Conservation (phyloP, 2,113 vertebrate species). For the Meles meles region DNA sequence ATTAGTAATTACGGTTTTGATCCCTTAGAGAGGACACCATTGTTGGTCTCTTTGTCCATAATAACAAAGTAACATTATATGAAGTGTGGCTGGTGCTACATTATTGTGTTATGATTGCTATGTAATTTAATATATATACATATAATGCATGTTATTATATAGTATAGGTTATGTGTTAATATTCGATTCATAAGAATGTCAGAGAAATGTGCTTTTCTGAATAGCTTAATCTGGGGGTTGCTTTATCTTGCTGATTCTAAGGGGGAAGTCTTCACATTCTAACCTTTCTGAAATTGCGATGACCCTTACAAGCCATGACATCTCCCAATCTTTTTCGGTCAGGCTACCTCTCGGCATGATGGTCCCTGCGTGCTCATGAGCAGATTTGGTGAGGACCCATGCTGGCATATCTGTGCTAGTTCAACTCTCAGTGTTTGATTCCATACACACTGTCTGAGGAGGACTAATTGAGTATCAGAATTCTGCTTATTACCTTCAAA, state of each 20-base stretch:
- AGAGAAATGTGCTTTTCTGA: neutral
- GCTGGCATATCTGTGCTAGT: neutral
- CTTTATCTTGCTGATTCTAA: neutral
- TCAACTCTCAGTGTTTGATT: neutral
- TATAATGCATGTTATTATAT: neutral
- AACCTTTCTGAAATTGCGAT: neutral
- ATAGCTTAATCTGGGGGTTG: neutral
- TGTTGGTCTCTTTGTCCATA: neutral
- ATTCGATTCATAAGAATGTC: neutral
- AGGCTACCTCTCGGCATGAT: neutral
- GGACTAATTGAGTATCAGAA: neutral
- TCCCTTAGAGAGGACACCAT: neutral
- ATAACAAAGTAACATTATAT: neutral
- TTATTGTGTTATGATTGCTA: neutral
- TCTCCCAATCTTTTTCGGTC: neutral
- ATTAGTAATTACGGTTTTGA: neutral
- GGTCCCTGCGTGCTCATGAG: neutral
- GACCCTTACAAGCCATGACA: neutral
- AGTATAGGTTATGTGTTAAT: neutral
- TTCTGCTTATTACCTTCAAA: neutral
- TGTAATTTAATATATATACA: neutral
- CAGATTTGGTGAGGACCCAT: neutral
- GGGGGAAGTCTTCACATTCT: neutral
- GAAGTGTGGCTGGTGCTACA: neutral
- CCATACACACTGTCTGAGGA: neutral